These are phyloP conservation scores for Virgularia gustaviana DNA, from an alignment of 92 coral and sea anemone genomes.

Conservation along the genomic window DNA sequence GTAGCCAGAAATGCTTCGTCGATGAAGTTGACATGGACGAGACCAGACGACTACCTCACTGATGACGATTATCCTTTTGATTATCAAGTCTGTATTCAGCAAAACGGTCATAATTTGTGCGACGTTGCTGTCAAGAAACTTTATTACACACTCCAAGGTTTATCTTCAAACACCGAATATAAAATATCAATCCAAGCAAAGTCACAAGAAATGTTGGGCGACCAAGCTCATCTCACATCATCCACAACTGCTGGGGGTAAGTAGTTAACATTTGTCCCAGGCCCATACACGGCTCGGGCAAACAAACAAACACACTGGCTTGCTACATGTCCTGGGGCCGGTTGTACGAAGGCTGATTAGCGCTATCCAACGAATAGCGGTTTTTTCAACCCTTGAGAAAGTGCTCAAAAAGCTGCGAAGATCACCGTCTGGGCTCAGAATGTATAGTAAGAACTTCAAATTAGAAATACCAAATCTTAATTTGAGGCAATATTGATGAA, in stretches of 20 bases:
- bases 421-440: no score
- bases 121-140: not conserved
- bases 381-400: no score
- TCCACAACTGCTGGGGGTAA: slow-evolving; percentile 11
- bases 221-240: not conserved
- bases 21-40: slow-evolving; percentile 3
- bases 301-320: no score
- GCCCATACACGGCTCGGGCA: no score
- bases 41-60: slow-evolving; percentile 21
- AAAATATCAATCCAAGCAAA: slow-evolving; percentile 12
- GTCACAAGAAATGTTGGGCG: slow-evolving; percentile 14
- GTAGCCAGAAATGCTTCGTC: slow-evolving; percentile 3
- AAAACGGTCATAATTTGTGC: not conserved
- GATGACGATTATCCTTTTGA: slow-evolving; percentile 18
- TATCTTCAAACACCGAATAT: not conserved
- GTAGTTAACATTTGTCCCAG: not conserved
- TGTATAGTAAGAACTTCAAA: no score
- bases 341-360: no score
- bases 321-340: no score
- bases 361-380: no score
- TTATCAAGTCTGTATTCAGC: not conserved
- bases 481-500: no score
- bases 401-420: no score
- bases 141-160: not conserved
- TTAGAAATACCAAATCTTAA: no score